phyloP scores from a whole-genome alignment of 2,888 invertebrate genomes.

The Boloria euphrosyne region DNA sequence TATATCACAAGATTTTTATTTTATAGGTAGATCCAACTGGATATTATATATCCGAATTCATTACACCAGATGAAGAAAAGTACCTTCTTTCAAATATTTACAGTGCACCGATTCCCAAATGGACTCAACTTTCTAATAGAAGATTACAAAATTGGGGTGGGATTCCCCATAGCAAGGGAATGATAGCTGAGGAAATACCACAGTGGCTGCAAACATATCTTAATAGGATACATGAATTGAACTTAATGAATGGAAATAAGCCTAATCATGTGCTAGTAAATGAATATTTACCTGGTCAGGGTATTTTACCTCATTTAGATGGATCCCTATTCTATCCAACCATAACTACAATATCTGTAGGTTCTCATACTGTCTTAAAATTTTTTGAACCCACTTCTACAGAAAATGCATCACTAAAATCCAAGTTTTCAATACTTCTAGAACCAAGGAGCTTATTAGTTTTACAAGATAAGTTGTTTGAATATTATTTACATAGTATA shows the following conservation, averaged over 20 bases:
- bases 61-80: slow-evolving; percentile 87
- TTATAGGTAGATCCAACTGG: slow-evolving; percentile 83
- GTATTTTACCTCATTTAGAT: slow-evolving; percentile 98
- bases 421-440: slow-evolving; percentile 88
- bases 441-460: slow-evolving; percentile 95
- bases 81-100: slow-evolving; percentile 88
- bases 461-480: slow-evolving; percentile 91
- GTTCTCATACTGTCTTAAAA: slow-evolving; percentile 94
- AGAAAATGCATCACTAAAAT: slow-evolving; percentile 54
- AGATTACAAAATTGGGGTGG: slow-evolving; percentile 99
- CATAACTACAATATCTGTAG: slow-evolving; percentile 95
- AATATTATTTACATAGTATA: slow-evolving; percentile 93
- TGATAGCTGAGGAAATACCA: slow-evolving; percentile 95
- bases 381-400: slow-evolving; percentile 84
- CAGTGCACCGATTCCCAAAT: slow-evolving; percentile 94
- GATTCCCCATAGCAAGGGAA: slow-evolving; percentile 88
- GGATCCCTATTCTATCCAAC: slow-evolving; percentile 96
- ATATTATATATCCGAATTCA: slow-evolving; percentile 94
- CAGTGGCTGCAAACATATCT: slow-evolving; percentile 90
- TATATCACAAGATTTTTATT: not conserved
- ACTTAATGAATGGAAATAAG: slow-evolving; percentile 86
- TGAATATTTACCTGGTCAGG: slow-evolving; percentile 96
- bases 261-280: slow-evolving; percentile 98
- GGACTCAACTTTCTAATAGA: slow-evolving; percentile 95
- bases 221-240: slow-evolving; percentile 85